Conservation (phyloP, 2,797 vertebrate species). For the Carduelis carduelis region DNA sequence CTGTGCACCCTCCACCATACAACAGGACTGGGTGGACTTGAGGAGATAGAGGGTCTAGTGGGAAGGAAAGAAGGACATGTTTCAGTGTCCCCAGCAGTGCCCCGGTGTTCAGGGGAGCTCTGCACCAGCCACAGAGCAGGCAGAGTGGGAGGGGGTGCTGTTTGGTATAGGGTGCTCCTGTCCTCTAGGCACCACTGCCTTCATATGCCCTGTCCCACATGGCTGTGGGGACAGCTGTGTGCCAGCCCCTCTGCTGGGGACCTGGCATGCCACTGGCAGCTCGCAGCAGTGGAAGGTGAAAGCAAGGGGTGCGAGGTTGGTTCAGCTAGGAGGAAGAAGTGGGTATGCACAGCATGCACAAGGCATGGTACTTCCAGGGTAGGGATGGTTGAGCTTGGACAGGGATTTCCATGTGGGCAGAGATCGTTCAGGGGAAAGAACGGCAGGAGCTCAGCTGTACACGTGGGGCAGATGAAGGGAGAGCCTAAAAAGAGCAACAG, state of each 20-base stretch:
- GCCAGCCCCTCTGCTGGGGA: neutral
- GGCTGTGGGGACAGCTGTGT: neutral
- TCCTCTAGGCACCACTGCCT: neutral
- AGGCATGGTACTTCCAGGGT: rapidly evolving
- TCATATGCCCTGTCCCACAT: neutral
- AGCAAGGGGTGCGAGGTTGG: neutral
- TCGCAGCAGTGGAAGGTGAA: neutral
- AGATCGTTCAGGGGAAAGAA: neutral
- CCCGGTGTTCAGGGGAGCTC: neutral
- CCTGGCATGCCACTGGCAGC: neutral
- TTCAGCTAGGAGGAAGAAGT: neutral
- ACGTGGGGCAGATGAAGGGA: neutral
- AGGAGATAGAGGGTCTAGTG: neutral
- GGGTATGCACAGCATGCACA: neutral
- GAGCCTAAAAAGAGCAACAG: neutral
- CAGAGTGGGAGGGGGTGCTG: neutral
- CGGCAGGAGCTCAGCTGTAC: neutral
- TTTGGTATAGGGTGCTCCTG: neutral
- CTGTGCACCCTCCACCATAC: neutral
- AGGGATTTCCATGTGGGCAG: neutral
- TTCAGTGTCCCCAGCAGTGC: neutral
- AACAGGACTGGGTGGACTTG: neutral
- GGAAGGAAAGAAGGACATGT: neutral
- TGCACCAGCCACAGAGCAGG: neutral
- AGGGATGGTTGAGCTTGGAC: neutral